Evolutionary conservation across 2,113 vertebrate species (phyloP), one percentile per base, ranked within the genome.

Genomic region (Periophthalmodon schlosseri): DNA sequence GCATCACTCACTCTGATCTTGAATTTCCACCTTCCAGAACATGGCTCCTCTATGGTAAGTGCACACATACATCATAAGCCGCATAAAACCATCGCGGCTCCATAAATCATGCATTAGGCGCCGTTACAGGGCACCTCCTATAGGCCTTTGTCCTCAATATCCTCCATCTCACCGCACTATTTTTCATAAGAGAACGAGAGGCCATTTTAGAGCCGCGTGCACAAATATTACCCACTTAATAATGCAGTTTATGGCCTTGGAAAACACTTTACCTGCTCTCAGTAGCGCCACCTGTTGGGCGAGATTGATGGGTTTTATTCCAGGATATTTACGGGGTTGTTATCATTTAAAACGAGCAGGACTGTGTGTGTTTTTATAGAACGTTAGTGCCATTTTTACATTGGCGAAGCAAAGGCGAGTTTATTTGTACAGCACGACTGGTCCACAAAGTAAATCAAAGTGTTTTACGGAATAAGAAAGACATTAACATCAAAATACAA

Each of bases 61-160:
- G 84, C 82, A 72, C 81, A 87, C 85, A 90, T 92, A 85, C 84
- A 88, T 90, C 86, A 88, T 67, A 83, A 60, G 69, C 83, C 71
- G 82, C 86, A 87, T 77, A 84, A 85, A 86, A 77, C 68, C 79
- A 78, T 68, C 78, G 47, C 76, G 80, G 66, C 73, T 16, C 84
- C 56, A 87, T 91, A 88, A 90, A 91, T 92, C 85, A 87, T 88
- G 81, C 84, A 88, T 74, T 54, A 39, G 63, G 72, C 57, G 50
- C 71, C 66, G 78, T 82, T 70, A 68, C 69, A 71, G 66, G 15
- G 61, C 80, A 67, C 80, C 50, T 60, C 79, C 73, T 44, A 47
- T 78, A 39, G n/a, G 76, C 77, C 74, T 80, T 84, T 83, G 76
- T 84, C 81, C 63, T 70, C 70, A 2, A 10, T 73, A 70, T 77